Base-by-base conservation (phyloP, 2,888 invertebrate genomes). In the Chymomyza procnemis region DNA sequence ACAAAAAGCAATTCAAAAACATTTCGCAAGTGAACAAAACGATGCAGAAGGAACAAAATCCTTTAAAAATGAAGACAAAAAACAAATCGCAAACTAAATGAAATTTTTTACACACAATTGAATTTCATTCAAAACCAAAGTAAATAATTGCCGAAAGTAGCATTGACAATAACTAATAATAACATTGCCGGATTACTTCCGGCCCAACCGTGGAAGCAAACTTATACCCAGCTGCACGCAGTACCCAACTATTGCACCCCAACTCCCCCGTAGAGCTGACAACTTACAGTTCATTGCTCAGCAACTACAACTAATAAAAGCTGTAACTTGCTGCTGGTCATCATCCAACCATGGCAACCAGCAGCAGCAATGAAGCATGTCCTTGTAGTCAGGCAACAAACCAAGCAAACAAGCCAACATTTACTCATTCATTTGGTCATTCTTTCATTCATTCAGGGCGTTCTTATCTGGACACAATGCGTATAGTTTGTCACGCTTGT, bases 281-380 rank as follows among this genome's bases (percentile, higher is more conserved):
- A 81, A 66, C 71, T 77, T 62, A 66, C 80, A 80, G 74, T 74
- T 79, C 74, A 81, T 80, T 81, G 74, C 73, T 73, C 78, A 75
- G 21, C 21, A 54, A 54, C 18, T 21, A 54, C 54, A 54, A 54
- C 54, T 21, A 21, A 21, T 50, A 21, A 9, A 54, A 21, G 54
- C 54, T 18, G 48, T 6, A 50, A 14, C 48, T 62, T 46, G 54
- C 22, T 62, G 30, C 41, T 16, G 14, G 41, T 34, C 26, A 26
- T 26, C n/a, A n/a, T n/a, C n/a, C n/a, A n/a, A n/a, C 34, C n/a
- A 41, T 59, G 47, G 47, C n/a, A 16, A 59, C 9, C n/a, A 57
- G 14, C 14, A 22, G 66, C 67, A 58, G 60, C 34, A 66, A 48
- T 66, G 56, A 41, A 57, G 64, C 46, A 60, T 34, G 41, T 18